Evolutionary conservation across 2,113 vertebrate genomes (phyloP).

Genomic region (Pedionomus torquatus): DNA sequence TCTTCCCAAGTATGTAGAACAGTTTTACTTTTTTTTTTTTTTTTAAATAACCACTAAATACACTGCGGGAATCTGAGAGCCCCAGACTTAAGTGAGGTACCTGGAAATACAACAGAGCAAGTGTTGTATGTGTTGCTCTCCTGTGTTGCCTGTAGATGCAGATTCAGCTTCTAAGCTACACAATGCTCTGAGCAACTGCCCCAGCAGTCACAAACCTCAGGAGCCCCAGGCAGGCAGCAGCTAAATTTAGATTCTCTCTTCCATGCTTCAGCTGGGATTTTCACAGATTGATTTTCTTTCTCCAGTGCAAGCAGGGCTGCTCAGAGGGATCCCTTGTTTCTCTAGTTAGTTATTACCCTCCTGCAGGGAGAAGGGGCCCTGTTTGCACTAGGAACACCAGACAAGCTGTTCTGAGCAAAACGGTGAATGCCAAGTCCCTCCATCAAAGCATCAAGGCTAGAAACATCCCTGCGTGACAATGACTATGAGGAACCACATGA

Average conservation of each 20-base stretch:
- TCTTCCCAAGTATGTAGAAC: neutral
- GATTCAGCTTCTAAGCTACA: neutral
- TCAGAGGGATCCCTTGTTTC: conserved; percentile 12
- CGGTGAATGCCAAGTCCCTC: neutral
- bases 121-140: neutral
- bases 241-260: neutral
- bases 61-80: neutral
- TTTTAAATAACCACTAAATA: neutral
- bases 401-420: neutral
- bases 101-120: neutral
- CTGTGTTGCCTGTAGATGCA: neutral
- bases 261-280: neutral
- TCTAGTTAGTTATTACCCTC: neutral
- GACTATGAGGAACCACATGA: neutral
- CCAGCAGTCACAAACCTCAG: neutral
- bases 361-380: neutral
- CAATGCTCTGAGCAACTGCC: neutral
- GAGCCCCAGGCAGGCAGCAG: neutral
- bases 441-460: neutral
- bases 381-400: neutral
- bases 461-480: neutral
- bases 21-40: neutral
- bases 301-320: neutral
- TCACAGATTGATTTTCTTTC: neutral
- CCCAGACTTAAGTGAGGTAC: neutral